Evolutionary conservation across 2,888 invertebrate genomes (phyloP).

Genomic region (Villa cingulata): DNA sequence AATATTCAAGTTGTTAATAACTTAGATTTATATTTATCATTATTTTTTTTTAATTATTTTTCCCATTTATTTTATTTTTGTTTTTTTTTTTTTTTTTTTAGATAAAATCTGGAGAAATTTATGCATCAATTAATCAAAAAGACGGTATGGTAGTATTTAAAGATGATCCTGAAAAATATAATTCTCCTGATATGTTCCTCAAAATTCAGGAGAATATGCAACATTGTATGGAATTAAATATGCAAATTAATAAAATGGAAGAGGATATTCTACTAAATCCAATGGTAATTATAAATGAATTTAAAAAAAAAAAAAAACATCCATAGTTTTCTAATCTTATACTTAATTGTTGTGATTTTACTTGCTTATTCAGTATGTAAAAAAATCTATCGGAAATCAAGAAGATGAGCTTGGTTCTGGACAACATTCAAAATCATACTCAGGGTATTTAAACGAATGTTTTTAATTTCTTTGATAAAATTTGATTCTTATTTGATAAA

Average conservation of each 20-base stretch:
- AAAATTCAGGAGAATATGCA: constrained; percentile 76
- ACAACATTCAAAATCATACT: constrained; percentile 32
- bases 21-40: too few species aligned
- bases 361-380: constrained; percentile 40
- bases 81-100: constrained; percentile 29
- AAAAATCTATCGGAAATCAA: constrained; percentile 46
- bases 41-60: too few species aligned
- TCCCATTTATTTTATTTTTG: too few species aligned
- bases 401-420: constrained; percentile 40
- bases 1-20: constrained; percentile 9
- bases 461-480: background rate
- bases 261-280: constrained; percentile 89
- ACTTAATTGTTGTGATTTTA: background rate
- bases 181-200: constrained; percentile 75
- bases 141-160: constrained; percentile 97
- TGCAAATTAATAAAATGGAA: constrained; percentile 83
- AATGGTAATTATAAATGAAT: constrained; percentile 38
- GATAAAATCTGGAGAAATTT: constrained; percentile 96
- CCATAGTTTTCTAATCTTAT: too few species aligned
- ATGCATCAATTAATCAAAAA: constrained; percentile 91
- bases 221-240: constrained; percentile 74
- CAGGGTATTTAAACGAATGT: constrained; percentile 22
- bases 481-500: background rate
- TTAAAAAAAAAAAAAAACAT: background rate
- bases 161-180: constrained; percentile 90